Evolutionary conservation across 2,113 vertebrate genomes (phyloP).

Genomic region (Oreochromis spilurus): DNA sequence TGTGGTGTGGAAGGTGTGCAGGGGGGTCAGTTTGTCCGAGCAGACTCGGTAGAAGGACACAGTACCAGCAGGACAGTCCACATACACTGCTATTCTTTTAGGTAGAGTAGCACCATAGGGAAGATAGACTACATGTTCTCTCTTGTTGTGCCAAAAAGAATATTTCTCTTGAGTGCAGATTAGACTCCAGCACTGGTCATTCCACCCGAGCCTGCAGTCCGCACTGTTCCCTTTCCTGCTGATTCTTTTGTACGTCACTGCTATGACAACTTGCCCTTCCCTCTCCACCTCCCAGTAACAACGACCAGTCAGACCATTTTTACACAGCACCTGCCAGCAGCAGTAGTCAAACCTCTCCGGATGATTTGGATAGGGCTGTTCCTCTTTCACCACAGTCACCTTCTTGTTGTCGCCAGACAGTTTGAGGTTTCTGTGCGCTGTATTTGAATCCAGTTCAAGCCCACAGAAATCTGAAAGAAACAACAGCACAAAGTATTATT

Average conservation of each 20-base stretch:
- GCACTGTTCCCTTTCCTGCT: background rate
- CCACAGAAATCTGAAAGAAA: background rate
- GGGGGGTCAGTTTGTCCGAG: background rate
- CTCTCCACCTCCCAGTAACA: conserved; percentile 3
- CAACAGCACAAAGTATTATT: background rate
- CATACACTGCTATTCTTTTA: background rate
- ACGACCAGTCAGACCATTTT: background rate
- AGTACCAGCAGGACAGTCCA: background rate
- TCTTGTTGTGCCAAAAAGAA: background rate
- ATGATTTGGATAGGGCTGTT: background rate
- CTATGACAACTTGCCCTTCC: background rate
- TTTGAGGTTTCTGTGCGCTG: background rate
- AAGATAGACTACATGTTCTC: background rate
- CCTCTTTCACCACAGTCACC: background rate
- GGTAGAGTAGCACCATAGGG: background rate
- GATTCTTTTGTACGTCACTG: background rate
- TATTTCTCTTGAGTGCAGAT: background rate
- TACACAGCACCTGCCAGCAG: background rate
- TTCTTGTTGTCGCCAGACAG: background rate
- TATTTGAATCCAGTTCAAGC: background rate
- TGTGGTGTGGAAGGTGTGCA: background rate
- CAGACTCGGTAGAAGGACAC: background rate
- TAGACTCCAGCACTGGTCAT: background rate
- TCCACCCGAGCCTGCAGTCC: background rate
- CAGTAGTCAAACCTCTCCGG: background rate